Evolutionary conservation across 2,797 vertebrate genomes (phyloP), one percentile per base, ranked within the genome.

Genomic region (Carduelis carduelis): DNA sequence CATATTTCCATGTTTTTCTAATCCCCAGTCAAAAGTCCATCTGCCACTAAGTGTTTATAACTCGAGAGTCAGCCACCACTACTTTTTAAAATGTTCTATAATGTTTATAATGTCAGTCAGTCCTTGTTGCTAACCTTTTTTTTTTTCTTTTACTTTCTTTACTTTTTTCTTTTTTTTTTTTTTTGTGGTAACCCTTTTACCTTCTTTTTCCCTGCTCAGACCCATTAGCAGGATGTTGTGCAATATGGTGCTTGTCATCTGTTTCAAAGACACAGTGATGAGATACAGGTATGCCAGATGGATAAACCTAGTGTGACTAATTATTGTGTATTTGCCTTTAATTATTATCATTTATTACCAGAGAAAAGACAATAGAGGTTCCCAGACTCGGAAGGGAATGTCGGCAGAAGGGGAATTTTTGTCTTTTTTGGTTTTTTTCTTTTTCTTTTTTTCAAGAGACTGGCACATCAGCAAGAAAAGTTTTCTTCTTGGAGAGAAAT

Each of bases 241-340:
- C 98, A 98, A 98, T 98, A 98, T 98, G 98, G 95, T 98, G 97
- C 97, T 96, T 98, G 98, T 98, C 98, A 98, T 97, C 97, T 98
- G 97, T 98, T 97, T 98, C 97, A 98, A 97, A 98, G 98, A 96
- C 98, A 98, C 96, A 93, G 97, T 96, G 98, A 98, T 97, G 94
- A 97, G 97, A 98, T 97, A 96, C 98, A 98, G 98, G 98, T 98
- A 98, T 97, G 97, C 98, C 98, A 99, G 98, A 98, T 99, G 98
- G 98, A 98, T 98, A 98, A 98, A 98, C 98, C 98, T 98, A 98
- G 98, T 99, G 98, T 98, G 98, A 99, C 98, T 98, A 99, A 99
- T 99, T 98, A 98, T 98, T 98, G 98, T 98, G 98, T 98, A 98
- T 98, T 98, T 98, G 98, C 98, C 97, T 98, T 98, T 99, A 99